Base-by-base conservation (phyloP, 2,888 invertebrate genomes). In the Ceraclea dissimilis region DNA sequence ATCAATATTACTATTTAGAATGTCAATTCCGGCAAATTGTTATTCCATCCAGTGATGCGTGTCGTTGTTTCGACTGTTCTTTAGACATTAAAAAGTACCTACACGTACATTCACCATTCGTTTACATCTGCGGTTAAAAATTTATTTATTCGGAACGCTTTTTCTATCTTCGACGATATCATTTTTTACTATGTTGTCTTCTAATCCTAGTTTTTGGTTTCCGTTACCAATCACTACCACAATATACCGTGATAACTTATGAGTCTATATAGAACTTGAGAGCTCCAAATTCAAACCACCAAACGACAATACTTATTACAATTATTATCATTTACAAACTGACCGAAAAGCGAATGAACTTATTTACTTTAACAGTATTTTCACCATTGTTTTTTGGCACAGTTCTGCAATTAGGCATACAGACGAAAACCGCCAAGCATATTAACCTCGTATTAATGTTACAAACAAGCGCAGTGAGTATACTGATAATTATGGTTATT, bases 41-140 rank as follows among this genome's bases (percentile, higher is more conserved):
- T 58, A 58, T 43, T 49, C 44, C 51, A 51, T 43, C 54, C 52
- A 55, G 48, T 58, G 58, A 51, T 58, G 58, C 58, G 52, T 58
- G 26, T 49, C 31, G 21, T 22, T 13, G 33, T 17, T 53, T n/a
- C 33, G 50, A 18, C 44, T 54, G 19, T 19, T 31, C 46, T 33
- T 20, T 43, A 26, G 46, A 44, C 44, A 21, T 56, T 52, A 39
- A 6, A 6, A 6, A 26, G 4, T 26, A 26, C 26, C 26, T 6
- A 6, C 52, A 20, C 16, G 44, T 44, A 26, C 54, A 19, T 51
- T 47, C 22, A 54, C 31, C 50, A 54, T 54, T 54, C 54, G 51
- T 57, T 54, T 53, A 34, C 18, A 50, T 57, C 52, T 58, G 58
- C 58, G 58, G 58, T 58, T 58, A n/a, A n/a, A n/a, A n/a, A n/a